Evolutionary conservation across 1,140 invertebrate genomes (phyloP), one percentile per base, ranked within the genome.

Genomic region (Cataglyphis hispanica): DNA sequence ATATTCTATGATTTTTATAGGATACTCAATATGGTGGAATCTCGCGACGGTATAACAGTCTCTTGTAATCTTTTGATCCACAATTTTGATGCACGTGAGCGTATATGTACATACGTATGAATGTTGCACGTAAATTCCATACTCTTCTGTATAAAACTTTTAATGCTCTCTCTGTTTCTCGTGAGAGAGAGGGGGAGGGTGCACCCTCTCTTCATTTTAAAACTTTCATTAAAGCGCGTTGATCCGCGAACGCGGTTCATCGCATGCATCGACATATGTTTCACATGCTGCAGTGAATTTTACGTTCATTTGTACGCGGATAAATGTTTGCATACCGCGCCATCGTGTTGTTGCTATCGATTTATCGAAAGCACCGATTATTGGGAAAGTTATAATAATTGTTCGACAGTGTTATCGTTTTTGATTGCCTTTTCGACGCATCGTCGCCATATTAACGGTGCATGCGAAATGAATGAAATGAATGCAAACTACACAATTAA

Each of bases 181-280:
- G 31, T 3, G 31, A 31, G 31, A 31, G 31, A n/a, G 31, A 31
- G 31, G 31, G 4, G 31, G 1, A 3, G 31, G 31, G 4, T 27
- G 16, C 27, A 27, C 16, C 61, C 27, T 80, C n/a, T 67, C 27
- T 80, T 86, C 53, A 88, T 89, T 76, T 74, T 58, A 6, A 69
- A 88, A 88, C 70, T 88, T 88, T 85, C 66, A 86, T 50, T 75
- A 89, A 86, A 75, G 64, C 16, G 81, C 86, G 75, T 46, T 75
- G 80, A 70, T 78, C 67, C 67, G 75, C 83, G 43, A 88, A 89
- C 53, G 75, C 53, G 75, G 77, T 76, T 72, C 74, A 61, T 37
- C 69, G 87, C 75, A 61, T 61, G 40, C 60, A 86, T 67, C 74
- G 64, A 85, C 86, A 67, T 88, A 75, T 81, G 81, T 72, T 67